These are phyloP conservation scores for Emberiza fucata DNA, from an alignment of 2,113 vertebrate genomes.

Conservation along the genomic window DNA sequence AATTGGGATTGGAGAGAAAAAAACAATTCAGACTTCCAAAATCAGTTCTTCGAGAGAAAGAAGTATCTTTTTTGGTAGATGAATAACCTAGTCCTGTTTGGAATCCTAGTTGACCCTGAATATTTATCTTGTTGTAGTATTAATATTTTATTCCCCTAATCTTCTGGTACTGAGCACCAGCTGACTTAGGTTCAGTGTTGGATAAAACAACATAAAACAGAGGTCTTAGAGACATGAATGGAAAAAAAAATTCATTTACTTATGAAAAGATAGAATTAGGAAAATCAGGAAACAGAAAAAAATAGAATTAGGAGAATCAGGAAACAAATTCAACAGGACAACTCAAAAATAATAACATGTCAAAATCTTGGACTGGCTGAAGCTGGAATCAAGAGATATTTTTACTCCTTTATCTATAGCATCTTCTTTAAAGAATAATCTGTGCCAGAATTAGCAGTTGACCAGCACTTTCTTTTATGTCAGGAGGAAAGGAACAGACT, in stretches of 20 bases:
- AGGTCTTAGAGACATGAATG: rapidly evolving
- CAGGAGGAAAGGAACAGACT: neutral
- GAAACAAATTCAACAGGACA: neutral
- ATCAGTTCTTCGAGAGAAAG: neutral
- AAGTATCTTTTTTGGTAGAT: neutral
- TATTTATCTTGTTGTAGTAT: neutral
- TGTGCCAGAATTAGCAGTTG: neutral
- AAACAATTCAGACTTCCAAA: neutral
- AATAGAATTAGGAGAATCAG: neutral
- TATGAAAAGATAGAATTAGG: neutral
- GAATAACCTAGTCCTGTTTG: neutral
- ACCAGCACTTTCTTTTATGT: neutral
- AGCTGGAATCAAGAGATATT: neutral
- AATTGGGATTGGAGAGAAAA: neutral
- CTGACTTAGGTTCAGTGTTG: neutral
- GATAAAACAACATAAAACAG: neutral
- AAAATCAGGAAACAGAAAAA: neutral
- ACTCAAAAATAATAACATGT: neutral
- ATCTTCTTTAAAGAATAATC: neutral
- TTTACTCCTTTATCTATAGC: neutral
- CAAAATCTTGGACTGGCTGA: neutral
- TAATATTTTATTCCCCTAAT: rapidly evolving
- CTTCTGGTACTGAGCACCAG: neutral
- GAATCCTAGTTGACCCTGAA: neutral
- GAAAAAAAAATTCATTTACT: neutral